A percentile compares a stretch with the other conserved stretches of the same genome.
Evolutionary conservation across 2,888 invertebrate genomes (phyloP).

Genomic region (Rugalucina vietnamica): DNA sequence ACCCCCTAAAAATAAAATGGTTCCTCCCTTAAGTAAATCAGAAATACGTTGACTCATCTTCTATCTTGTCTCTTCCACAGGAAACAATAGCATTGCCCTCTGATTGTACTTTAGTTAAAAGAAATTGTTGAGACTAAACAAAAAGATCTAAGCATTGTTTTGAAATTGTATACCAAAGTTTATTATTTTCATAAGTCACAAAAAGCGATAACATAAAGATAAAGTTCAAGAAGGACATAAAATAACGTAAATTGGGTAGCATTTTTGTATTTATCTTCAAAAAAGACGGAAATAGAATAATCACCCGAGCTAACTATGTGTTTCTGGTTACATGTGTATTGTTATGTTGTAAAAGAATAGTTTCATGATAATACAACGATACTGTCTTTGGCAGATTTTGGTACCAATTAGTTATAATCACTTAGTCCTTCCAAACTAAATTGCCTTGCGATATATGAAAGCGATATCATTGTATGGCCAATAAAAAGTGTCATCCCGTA

Average conservation of each 20-base stretch:
- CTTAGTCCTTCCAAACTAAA: not conserved
- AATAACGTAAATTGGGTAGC: not conserved
- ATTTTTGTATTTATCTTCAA: not conserved
- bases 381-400: not conserved
- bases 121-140: not conserved
- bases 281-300: not conserved
- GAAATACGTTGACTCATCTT: no score
- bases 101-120: not conserved
- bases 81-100: no score
- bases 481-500: constrained; percentile 6
- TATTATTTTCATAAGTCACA: not conserved
- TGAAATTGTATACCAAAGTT: constrained; percentile 11
- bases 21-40: no score
- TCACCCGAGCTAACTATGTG: not conserved
- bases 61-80: no score
- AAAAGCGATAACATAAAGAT: not conserved
- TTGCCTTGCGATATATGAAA: not conserved
- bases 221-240: not conserved
- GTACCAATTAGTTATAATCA: constrained; percentile 1
- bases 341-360: not conserved
- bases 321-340: not conserved
- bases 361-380: not conserved
- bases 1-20: no score
- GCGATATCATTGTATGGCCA: not conserved
- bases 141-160: not conserved